Conservation (phyloP, 2,888 invertebrate species). For the Drosophila rubida region DNA sequence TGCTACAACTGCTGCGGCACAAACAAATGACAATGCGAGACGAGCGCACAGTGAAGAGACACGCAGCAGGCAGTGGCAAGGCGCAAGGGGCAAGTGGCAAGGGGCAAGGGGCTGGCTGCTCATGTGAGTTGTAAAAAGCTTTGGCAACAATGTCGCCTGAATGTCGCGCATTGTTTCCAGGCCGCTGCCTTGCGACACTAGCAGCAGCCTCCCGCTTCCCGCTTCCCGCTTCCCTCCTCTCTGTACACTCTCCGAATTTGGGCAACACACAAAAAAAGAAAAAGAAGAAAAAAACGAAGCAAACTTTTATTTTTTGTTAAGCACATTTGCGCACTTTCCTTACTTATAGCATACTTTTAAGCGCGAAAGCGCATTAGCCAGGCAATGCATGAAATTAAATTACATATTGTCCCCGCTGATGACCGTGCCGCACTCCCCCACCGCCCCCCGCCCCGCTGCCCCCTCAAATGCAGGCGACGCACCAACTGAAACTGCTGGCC, state of each 20-base stretch:
- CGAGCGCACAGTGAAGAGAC: not conserved
- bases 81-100: not conserved
- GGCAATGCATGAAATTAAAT: constrained; percentile 81
- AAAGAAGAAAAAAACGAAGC: no score
- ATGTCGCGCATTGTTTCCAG: constrained; percentile 80
- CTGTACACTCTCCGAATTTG: not conserved
- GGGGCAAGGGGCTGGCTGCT: constrained; percentile 26
- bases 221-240: not conserved
- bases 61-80: no score
- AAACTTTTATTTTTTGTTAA: constrained; percentile 71
- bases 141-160: constrained; percentile 80
- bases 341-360: constrained; percentile 77
- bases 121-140: constrained; percentile 80
- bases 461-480: constrained; percentile 25
- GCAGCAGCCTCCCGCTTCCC: constrained; percentile 10
- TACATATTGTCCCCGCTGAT: constrained; percentile 59
- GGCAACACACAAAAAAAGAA: constrained; percentile 8
- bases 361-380: constrained; percentile 79
- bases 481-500: constrained; percentile 36
- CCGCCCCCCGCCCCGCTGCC: not conserved
- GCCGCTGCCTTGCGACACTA: constrained; percentile 66
- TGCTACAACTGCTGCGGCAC: constrained; percentile 79
- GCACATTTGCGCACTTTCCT: constrained; percentile 76
- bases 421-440: constrained; percentile 11
- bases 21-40: constrained; percentile 70